phyloP scores from a whole-genome alignment of 1,140 invertebrate species.

The Acromyrmex echinatior region DNA sequence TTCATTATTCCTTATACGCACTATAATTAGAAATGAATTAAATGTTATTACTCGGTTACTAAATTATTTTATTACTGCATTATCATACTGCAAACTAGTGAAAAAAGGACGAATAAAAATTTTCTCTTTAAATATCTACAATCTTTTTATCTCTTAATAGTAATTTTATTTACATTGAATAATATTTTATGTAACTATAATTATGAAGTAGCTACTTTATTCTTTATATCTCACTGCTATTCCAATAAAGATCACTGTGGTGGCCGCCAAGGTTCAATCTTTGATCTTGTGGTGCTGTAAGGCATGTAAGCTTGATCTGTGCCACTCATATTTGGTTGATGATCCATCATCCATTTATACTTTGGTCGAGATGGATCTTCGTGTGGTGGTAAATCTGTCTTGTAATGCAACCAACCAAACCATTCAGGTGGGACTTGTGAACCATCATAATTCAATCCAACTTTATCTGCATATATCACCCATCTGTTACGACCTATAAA shows the following conservation, averaged over 20 bases:
- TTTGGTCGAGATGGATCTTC: constrained; percentile 91
- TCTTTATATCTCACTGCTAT: background rate
- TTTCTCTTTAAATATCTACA: background rate
- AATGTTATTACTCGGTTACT: constrained; percentile 6
- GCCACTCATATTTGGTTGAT: constrained; percentile 94
- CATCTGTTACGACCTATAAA: constrained; percentile 94
- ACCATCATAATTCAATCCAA: constrained; percentile 96
- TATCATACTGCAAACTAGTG: background rate
- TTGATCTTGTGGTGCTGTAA: constrained; percentile 94
- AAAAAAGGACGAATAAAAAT: background rate
- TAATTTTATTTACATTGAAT: constrained; percentile 40
- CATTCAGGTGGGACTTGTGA: constrained; percentile 97
- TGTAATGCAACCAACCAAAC: constrained; percentile 95
- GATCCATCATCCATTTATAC: constrained; percentile 95
- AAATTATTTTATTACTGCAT: background rate
- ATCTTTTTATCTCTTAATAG: background rate
- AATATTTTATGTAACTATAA: constrained; percentile 36
- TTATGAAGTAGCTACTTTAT: constrained; percentile 22
- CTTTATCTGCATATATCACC: constrained; percentile 94
- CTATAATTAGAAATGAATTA: constrained; percentile 20
- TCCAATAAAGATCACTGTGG: constrained; percentile 45
- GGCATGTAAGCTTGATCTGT: constrained; percentile 94
- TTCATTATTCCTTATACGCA: background rate
- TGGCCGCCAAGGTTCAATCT: constrained; percentile 95
- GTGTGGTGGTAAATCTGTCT: constrained; percentile 88